Evolutionary conservation across 2,888 invertebrate species (phyloP), one percentile per base, ranked within the genome.

Genomic region (Drosophila differens): DNA sequence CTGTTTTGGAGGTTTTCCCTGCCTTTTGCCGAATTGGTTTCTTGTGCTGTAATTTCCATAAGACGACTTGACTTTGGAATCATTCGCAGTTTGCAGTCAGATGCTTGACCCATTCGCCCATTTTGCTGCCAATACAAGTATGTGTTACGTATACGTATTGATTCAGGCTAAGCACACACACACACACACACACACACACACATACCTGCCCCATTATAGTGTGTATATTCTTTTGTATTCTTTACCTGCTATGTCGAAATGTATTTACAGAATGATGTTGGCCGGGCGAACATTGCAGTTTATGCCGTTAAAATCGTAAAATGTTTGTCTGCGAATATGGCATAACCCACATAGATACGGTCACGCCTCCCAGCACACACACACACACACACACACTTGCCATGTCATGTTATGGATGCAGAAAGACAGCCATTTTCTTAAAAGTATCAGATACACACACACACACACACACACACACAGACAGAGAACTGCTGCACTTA

Each of bases 221-320:
- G 44, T 30, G 33, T 41, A 33, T 28, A 25, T 30, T 25, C 28
- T 19, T 32, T 49, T 39, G 30, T 41, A 25, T 41, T 55, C 41
- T n/a, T 59, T 32, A 19, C n/a, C 41, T 35, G 39, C 37, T 10
- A 10, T 30, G 16, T 53, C 47, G 16, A 16, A n/a, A 33, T 6
- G 54, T 19, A 28, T 33, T 35, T 53, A 25, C 33, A 51, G 59
- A 9, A 16, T 25, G 47, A 25, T n/a, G 6, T 5, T 5, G 2
- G 25, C 33, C 22, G 14, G 51, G 62, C 25, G 25, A 12, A 53
- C 78, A 70, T 71, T 81, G 76, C 78, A 81, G 68, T 89, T 86
- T 81, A 78, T 49, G 69, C 73, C 87, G 87, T 76, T 85, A 79
- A 76, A 79, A 72, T 83, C 83, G 87, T 84, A 89, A 84, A 89